Percentiles rank a stretch among this genome's conserved stretches.
phyloP scores from a whole-genome alignment of 2,113 vertebrate species.

The Marcusenius ussheri region DNA sequence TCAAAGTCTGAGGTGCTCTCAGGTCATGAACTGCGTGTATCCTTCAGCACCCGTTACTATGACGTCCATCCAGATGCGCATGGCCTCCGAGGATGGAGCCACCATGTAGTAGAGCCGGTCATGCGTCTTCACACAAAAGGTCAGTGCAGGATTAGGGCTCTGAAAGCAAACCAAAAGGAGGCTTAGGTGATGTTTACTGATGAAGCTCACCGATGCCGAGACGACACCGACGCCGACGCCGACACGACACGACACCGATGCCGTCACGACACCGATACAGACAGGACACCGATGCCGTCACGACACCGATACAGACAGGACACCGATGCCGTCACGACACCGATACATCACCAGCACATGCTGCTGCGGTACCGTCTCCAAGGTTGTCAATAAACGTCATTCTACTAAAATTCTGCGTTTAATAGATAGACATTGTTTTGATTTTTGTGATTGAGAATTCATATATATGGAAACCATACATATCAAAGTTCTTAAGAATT shows the following conservation, averaged over 20 bases:
- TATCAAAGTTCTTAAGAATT: neutral
- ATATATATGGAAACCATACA: neutral
- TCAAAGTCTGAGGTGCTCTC: constrained; percentile 37
- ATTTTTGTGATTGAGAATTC: neutral
- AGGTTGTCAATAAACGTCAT: neutral
- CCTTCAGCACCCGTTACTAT: constrained; percentile 94
- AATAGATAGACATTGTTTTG: neutral
- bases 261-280: too few species aligned
- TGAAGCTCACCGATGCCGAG: neutral
- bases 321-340: too few species aligned
- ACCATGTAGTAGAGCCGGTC: constrained; percentile 96
- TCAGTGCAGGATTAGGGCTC: constrained; percentile 87
- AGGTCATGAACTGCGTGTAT: constrained; percentile 93
- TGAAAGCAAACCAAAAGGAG: constrained; percentile 38
- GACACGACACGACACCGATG: too few species aligned
- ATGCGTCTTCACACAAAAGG: constrained; percentile 96
- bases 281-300: too few species aligned
- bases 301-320: too few species aligned
- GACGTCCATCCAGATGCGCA: constrained; percentile 98
- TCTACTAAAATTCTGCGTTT: neutral
- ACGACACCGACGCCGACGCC: neutral
- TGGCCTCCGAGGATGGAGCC: constrained; percentile 85
- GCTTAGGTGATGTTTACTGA: neutral
- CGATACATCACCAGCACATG: too few species aligned
- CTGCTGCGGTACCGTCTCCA: neutral